Base-by-base conservation (phyloP, 1,140 invertebrate species). In the Phthorimaea operculella region DNA sequence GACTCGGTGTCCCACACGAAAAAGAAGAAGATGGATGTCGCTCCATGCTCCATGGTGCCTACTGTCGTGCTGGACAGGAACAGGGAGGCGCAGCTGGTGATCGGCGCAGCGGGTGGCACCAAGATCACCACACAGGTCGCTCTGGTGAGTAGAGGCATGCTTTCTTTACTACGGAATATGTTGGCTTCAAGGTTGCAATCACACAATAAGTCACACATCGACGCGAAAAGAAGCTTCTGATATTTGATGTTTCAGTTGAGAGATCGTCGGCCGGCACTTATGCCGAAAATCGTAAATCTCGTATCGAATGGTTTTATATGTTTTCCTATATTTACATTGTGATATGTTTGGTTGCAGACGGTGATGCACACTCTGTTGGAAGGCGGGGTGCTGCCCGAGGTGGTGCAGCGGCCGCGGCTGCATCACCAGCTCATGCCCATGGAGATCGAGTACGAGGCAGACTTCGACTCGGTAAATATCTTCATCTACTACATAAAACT, bases 361-460 rank as follows among this genome's bases (percentile, higher is more conserved):
- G 87, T 92, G 11, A 85, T 94, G 1, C 89, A 92, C n/a, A 88
- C 91, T 58, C 80, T 98, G 0, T 91, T 93, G 86, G 89, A 96
- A 64, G 88, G 87, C 0, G 84, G 91, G 17, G 85, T 90, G 42
- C 86, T 99, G 0, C 92, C 95, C 65, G 85, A 93, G 69, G 93
- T 96, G 0, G 89, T 98, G 5, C 93, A 96, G 74, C 87, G 89
- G 0, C 90, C 91, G 1, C 88, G 97, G 55, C 80, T 99, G 48
- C 97, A 99, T 84, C 97, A 99, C 83, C 98, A 99, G 73, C 86
- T 99, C 1, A 88, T 90, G 52, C 98, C 98, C 0, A 94, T 97
- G 89, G 70, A 88, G 49, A 66, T 98, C 0, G 77, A 89, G 39
- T 93, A 96, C 72, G 97, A 99, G 79, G 80, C 83, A 15, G 90